Conservation (phyloP, 1,140 invertebrate species). For the Grapholita molesta region DNA sequence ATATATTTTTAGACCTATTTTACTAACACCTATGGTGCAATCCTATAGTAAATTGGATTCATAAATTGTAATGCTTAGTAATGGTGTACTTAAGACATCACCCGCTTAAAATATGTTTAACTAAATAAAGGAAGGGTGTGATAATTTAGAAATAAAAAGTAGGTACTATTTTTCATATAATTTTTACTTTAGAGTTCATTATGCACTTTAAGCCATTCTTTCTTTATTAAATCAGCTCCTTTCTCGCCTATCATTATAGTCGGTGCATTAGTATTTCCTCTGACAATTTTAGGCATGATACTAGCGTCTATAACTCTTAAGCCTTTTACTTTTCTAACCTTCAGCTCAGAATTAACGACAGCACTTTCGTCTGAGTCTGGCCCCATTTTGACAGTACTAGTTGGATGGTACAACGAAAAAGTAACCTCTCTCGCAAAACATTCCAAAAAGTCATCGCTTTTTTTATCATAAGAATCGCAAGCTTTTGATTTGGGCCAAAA, state of each 20-base stretch:
- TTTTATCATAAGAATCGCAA: constrained; percentile 57
- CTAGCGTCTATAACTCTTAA: constrained; percentile 85
- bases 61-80: too few species aligned
- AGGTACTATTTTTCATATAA: background rate
- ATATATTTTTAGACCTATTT: too few species aligned
- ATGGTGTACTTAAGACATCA: background rate
- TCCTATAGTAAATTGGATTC: too few species aligned
- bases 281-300: constrained; percentile 84
- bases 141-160: background rate
- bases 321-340: constrained; percentile 79
- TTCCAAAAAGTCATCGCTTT: constrained; percentile 76
- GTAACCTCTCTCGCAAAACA: constrained; percentile 70
- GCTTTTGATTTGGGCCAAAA: constrained; percentile 57
- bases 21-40: too few species aligned
- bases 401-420: constrained; percentile 81
- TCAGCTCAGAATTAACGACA: constrained; percentile 80
- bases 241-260: constrained; percentile 85
- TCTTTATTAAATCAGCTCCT: constrained; percentile 82
- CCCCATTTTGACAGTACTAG: constrained; percentile 84
- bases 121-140: too few species aligned
- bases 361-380: constrained; percentile 74
- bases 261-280: constrained; percentile 85
- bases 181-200: constrained; percentile 13
- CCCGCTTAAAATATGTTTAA: background rate
- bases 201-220: constrained; percentile 51